These are phyloP conservation scores for Linyphia triangularis DNA, from an alignment of 2,888 invertebrate species.

Conservation along the genomic window DNA sequence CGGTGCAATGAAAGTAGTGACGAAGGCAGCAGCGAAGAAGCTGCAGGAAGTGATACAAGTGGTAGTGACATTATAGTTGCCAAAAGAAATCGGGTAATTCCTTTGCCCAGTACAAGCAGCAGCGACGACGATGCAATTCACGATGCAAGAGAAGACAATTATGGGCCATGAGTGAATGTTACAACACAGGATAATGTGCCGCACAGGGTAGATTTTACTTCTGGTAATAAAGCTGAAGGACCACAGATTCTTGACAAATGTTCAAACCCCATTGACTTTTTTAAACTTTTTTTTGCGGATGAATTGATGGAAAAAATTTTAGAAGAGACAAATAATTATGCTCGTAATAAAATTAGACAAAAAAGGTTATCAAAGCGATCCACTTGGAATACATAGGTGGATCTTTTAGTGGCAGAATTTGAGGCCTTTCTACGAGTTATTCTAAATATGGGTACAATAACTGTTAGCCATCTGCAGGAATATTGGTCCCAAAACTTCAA, in stretches of 20 bases:
- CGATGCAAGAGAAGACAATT: neutral
- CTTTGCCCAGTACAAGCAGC: slow-evolving; percentile 14
- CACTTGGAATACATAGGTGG: neutral
- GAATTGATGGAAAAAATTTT: slow-evolving; percentile 11
- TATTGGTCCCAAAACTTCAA: slow-evolving; percentile 9
- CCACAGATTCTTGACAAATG: slow-evolving; percentile 14
- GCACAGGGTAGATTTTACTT: slow-evolving; percentile 34
- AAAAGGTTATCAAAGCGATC: slow-evolving; percentile 15
- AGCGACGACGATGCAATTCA: slow-evolving; percentile 8
- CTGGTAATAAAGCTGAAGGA: slow-evolving; percentile 31
- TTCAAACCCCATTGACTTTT: slow-evolving; percentile 4
- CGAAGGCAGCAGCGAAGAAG: neutral
- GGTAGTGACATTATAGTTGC: slow-evolving; percentile 19
- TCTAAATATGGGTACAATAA: slow-evolving; percentile 21
- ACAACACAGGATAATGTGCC: slow-evolving; percentile 29
- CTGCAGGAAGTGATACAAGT: neutral
- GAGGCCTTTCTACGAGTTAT: neutral
- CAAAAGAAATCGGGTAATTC: slow-evolving; percentile 8
- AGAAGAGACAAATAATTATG: slow-evolving; percentile 7
- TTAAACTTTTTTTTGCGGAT: slow-evolving; percentile 17
- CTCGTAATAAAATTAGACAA: neutral
- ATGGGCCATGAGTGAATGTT: slow-evolving; percentile 11
- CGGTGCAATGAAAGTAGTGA: neutral
- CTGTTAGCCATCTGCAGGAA: slow-evolving; percentile 4
- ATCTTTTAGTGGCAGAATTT: slow-evolving; percentile 8